Base-by-base conservation (phyloP, 2,888 invertebrate genomes). In the Netelia fuscicornis region DNA sequence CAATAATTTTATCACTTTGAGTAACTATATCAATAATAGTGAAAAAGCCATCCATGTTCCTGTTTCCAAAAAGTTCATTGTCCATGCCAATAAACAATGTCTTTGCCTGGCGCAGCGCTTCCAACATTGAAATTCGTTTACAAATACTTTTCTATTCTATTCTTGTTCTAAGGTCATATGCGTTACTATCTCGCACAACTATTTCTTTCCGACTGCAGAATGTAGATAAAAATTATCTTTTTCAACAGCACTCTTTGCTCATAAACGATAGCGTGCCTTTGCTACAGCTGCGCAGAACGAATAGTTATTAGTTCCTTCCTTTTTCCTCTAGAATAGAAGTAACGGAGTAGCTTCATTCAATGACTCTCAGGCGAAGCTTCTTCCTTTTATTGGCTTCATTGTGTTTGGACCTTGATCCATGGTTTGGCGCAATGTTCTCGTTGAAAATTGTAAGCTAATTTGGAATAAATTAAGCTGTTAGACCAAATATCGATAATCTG, bases 201-300 rank as follows among this genome's bases (percentile, higher is more conserved):
- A 48, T 48, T 37, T 9, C 30, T 54, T 64, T 64, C n/a, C 3
- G 56, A 17, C n/a, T 58, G 67, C 48, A 11, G 23, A 77, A 67
- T 58, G 67, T 23, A 58, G 77, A 67, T 56, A 58, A 67, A 23
- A 58, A n/a, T 67, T 67, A 67, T 77, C 77, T 44, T 60, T 20
- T 64, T 9, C 44, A 76, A 23, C 48, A 67, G 23, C n/a, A 23
- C 23, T 25, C 11, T 77, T 25, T 44, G 44, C 44, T 54, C 67
- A 67, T 42, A 67, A 77, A 25, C 44, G 77, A 77, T 77, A 77
- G 56, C 58, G 2, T n/a, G 54, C 20, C 54, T 30, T 13, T 58
- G 77, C n/a, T 42, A 25, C 67, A 58, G 67, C 42, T 56, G 23
- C 8, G 20, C 58, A 23, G 42, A 76, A 37, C 44, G 25, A 11